Conservation (phyloP, 2,888 invertebrate species). For the Polyommatus iphigenia region DNA sequence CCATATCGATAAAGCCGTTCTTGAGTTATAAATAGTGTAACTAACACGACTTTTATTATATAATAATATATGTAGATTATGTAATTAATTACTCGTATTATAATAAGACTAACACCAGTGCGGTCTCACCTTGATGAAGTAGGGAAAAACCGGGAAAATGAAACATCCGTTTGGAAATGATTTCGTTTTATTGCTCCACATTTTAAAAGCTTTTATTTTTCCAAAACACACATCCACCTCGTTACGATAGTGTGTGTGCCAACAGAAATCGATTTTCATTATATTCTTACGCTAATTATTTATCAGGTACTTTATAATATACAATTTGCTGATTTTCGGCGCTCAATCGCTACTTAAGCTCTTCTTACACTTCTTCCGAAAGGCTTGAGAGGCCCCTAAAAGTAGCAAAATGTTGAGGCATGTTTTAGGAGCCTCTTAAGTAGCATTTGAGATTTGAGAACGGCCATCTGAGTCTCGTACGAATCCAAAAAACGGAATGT, state of each 20-base stretch:
- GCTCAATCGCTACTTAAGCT: not conserved
- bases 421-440: not conserved
- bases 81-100: no score
- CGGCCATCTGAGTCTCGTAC: conserved; percentile 34
- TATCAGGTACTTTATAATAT: conserved; percentile 69
- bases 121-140: not conserved
- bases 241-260: conserved; percentile 63
- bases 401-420: not conserved
- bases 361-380: no score
- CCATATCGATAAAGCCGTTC: no score
- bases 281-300: conserved; percentile 55
- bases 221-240: conserved; percentile 61
- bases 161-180: conserved; percentile 61
- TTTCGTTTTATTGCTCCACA: conserved; percentile 71
- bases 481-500: conserved; percentile 54
- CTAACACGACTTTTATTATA: no score
- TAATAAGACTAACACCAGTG: no score
- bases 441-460: not conserved
- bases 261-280: conserved; percentile 55
- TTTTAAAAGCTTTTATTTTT: conserved; percentile 58
- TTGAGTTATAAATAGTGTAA: no score
- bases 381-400: not conserved
- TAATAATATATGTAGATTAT: no score
- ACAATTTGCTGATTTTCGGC: conserved; percentile 48
- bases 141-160: conserved; percentile 43